A percentile compares a stretch with the other conserved stretches of the same genome.
Conservation (phyloP, 2,797 vertebrate genomes). For the Malacoraja senta region DNA sequence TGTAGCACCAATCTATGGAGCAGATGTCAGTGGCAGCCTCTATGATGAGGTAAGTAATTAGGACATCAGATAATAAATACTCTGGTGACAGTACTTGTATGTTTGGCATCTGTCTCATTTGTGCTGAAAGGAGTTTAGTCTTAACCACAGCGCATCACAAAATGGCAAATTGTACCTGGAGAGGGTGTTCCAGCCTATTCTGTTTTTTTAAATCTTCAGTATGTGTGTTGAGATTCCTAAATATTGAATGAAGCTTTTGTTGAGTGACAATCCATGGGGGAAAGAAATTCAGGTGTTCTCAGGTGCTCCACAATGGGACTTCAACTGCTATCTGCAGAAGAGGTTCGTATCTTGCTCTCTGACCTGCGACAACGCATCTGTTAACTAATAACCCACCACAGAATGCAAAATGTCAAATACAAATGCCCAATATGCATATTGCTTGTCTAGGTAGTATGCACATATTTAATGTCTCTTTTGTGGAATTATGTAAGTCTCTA, state of each 20-base stretch:
- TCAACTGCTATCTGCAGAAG: no score
- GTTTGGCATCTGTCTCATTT: not conserved
- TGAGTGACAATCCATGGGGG: not conserved
- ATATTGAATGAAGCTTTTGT: not conserved
- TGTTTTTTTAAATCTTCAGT: not conserved
- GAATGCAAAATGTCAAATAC: not conserved
- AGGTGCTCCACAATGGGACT: not conserved
- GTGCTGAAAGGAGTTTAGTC: not conserved
- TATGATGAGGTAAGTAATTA: constrained; percentile 78
- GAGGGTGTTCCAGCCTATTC: not conserved
- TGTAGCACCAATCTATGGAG: constrained; percentile 91
- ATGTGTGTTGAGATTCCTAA: not conserved
- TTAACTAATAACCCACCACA: not conserved
- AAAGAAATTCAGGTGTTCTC: not conserved
- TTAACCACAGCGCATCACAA: not conserved
- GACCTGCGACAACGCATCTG: not conserved
- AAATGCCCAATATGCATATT: not conserved
- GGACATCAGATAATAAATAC: constrained; percentile 10
- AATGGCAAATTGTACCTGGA: not conserved
- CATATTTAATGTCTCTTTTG: not conserved
- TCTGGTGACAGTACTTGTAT: constrained; percentile 40
- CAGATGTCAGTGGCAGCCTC: constrained; percentile 89
- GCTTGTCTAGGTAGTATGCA: not conserved
- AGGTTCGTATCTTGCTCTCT: not conserved
- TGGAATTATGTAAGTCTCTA: not conserved